Evolutionary conservation across 2,797 vertebrate genomes (phyloP).

Genomic region (Onychomys leucogaster): DNA sequence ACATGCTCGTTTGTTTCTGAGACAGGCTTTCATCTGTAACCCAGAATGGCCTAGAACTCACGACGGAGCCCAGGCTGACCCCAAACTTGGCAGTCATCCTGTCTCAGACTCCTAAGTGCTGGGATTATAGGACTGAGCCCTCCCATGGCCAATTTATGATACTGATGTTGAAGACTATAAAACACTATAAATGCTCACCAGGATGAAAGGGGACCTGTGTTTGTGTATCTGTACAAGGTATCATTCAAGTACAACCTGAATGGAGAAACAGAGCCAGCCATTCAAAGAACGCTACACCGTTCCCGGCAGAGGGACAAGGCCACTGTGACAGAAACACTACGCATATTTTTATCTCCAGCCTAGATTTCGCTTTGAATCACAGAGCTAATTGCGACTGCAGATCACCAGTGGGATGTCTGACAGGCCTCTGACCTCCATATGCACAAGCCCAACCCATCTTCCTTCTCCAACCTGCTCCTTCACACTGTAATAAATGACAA

Average conservation of each 20-base stretch:
- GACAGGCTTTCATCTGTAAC: background rate
- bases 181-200: background rate
- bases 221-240: background rate
- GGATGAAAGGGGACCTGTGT: background rate
- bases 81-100: background rate
- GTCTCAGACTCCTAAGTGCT: background rate
- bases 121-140: background rate
- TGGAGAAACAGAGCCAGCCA: background rate
- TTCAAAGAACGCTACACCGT: background rate
- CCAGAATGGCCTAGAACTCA: background rate
- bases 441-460: conserved; percentile 31
- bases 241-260: background rate
- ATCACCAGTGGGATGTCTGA: background rate
- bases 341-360: conserved; percentile 38
- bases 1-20: background rate
- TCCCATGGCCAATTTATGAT: background rate
- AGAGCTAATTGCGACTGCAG: conserved; percentile 14
- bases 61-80: background rate
- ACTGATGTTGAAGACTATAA: background rate
- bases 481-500: background rate
- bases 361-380: background rate
- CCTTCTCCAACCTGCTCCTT: background rate
- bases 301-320: background rate
- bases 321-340: conserved; percentile 9
- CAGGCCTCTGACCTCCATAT: background rate